These are phyloP conservation scores for Hippopotamyrus pictus DNA, from an alignment of 2,797 vertebrate species.

Conservation along the genomic window DNA sequence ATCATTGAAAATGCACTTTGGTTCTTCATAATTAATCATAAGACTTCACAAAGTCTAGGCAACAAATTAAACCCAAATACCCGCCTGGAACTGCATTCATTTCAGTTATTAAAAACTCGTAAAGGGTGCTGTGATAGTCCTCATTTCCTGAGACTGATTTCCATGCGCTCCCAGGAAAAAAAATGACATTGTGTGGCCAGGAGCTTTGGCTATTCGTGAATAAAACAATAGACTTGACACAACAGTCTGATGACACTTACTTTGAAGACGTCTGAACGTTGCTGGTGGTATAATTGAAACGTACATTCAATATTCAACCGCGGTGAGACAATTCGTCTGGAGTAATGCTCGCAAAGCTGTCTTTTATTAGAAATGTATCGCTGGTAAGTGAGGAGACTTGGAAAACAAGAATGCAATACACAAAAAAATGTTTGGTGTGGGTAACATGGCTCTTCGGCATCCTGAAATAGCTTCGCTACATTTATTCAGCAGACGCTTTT, in stretches of 20 bases:
- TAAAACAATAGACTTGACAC: not conserved
- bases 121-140: not conserved
- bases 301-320: not conserved
- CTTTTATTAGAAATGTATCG: not conserved
- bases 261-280: not conserved
- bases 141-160: not conserved
- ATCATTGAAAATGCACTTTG: not conserved
- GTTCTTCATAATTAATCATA: constrained; percentile 4
- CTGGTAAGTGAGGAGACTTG: not conserved
- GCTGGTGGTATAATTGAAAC: not conserved
- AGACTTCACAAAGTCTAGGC: not conserved
- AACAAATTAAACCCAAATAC: not conserved
- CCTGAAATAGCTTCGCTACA: not conserved
- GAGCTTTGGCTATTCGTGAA: not conserved
- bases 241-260: not conserved
- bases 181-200: not conserved
- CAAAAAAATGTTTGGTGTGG: not conserved
- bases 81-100: not conserved
- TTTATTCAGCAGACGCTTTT: not conserved
- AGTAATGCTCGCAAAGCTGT: not conserved
- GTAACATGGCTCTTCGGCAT: not conserved
- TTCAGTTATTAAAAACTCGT: not conserved
- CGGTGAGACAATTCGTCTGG: not conserved
- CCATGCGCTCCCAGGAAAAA: not conserved
- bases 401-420: not conserved